phyloP scores from a whole-genome alignment of 2,888 invertebrate species.

The Caenorhabditis sp. region DNA sequence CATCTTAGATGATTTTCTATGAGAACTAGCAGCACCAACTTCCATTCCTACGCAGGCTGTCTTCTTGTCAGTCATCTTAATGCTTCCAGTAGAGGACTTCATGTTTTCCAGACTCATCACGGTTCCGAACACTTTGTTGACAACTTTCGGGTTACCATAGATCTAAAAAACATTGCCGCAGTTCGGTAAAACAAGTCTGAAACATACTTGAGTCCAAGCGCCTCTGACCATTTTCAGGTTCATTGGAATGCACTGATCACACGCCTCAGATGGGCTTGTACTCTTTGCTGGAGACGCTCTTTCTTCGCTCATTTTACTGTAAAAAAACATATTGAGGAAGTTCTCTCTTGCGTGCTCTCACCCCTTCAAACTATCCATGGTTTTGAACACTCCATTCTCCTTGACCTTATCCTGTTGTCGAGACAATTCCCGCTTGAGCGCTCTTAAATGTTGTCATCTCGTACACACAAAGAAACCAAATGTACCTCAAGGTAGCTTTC shows the following conservation, averaged over 20 bases:
- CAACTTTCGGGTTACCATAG: constrained; percentile 77
- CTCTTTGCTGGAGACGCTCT: constrained; percentile 44
- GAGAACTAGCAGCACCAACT: constrained; percentile 52
- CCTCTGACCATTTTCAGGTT: constrained; percentile 75
- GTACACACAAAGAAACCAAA: background rate
- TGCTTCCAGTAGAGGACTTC: constrained; percentile 56
- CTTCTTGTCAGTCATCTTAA: constrained; percentile 70
- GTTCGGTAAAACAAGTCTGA: background rate
- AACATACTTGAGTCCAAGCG: constrained; percentile 77
- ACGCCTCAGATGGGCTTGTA: constrained; percentile 53
- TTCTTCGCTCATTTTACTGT: constrained; percentile 62
- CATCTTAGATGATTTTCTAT: constrained; percentile 63
- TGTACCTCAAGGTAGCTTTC: constrained; percentile 71
- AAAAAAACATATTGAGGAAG: background rate
- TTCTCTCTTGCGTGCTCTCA: constrained; percentile 19
- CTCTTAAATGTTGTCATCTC: constrained; percentile 54
- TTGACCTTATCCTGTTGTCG: constrained; percentile 69
- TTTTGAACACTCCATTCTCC: constrained; percentile 73
- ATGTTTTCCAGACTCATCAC: constrained; percentile 74
- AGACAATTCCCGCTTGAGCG: constrained; percentile 75
- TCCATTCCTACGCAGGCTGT: constrained; percentile 79
- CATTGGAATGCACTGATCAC: constrained; percentile 75
- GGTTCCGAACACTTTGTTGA: constrained; percentile 78
- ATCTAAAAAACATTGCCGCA: constrained; percentile 57
- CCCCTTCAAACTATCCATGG: constrained; percentile 73